Evolutionary conservation across 2,113 vertebrate genomes (phyloP).

Genomic region (Pedetes capensis): DNA sequence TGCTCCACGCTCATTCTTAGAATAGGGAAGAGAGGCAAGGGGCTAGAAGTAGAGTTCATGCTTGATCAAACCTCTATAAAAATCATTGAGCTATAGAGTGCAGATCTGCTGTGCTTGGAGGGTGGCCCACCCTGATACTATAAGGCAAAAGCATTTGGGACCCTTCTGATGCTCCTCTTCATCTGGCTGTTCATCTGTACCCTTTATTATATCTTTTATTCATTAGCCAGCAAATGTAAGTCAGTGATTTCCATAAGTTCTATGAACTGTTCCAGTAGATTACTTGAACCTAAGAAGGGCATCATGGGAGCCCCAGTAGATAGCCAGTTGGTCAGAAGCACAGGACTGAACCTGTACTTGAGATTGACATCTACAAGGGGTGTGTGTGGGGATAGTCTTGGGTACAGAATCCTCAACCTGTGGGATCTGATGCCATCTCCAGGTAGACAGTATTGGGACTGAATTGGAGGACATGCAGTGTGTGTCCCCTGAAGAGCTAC

Average conservation of each 20-base stretch:
- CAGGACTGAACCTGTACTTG: neutral
- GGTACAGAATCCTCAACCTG: too few relatives aligned
- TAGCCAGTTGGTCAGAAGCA: neutral
- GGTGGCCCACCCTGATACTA: too few relatives aligned
- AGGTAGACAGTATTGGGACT: neutral
- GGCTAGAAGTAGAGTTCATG: neutral
- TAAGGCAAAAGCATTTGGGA: neutral
- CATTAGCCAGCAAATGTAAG: neutral
- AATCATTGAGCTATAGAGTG: neutral
- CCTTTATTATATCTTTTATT: neutral
- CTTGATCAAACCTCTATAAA: neutral
- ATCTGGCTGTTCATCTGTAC: neutral
- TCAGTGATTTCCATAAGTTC: neutral
- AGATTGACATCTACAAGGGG: too few relatives aligned
- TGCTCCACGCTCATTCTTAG: too few relatives aligned
- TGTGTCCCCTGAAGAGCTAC: neutral
- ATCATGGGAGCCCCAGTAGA: fast-evolving
- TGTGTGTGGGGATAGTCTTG: neutral
- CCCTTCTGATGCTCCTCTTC: neutral
- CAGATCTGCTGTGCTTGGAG: neutral
- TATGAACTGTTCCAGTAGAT: neutral
- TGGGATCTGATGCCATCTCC: neutral
- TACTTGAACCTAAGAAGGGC: neutral
- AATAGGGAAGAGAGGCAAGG: neutral
- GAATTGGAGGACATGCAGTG: neutral